A percentile compares a stretch with the other conserved stretches of the same genome.
phyloP scores from a whole-genome alignment of 2,797 vertebrate genomes.

The Eutrigla gurnardus region DNA sequence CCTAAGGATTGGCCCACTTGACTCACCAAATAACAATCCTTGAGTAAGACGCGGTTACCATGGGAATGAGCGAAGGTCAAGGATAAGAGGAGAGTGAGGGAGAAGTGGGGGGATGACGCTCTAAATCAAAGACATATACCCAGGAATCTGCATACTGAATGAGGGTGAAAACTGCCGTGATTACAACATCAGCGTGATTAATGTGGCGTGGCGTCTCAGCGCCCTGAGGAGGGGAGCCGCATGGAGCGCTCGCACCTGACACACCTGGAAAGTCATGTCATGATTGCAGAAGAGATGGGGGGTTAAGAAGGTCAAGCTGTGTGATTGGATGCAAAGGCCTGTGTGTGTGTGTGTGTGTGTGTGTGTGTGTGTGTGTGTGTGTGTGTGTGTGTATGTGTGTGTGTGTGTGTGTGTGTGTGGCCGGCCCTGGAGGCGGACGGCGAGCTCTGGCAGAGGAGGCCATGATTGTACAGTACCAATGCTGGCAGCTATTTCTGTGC shows the following conservation, averaged over 20 bases:
- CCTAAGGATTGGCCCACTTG: constrained; percentile 76
- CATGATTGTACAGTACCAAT: constrained; percentile 46
- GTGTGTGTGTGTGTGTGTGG: constrained; percentile 31
- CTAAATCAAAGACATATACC: constrained; percentile 58
- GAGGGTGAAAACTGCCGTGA: constrained; percentile 56
- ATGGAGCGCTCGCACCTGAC: constrained; percentile 66
- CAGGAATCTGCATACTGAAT: constrained; percentile 65
- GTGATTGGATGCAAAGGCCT: constrained; percentile 68
- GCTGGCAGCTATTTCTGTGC: constrained; percentile 36
- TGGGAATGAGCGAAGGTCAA: constrained; percentile 81
- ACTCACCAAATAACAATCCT: constrained; percentile 76
- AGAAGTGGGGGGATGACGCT: constrained; percentile 41
- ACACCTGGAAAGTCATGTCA: constrained; percentile 73
- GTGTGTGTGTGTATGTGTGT: constrained; percentile 10
- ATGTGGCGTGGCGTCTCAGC: constrained; percentile 45
- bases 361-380: constrained; percentile 2
- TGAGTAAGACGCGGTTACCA: constrained; percentile 75
- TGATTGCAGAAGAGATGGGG: constrained; percentile 66
- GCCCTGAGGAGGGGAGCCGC: constrained; percentile 9
- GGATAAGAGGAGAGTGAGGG: constrained; percentile 60
- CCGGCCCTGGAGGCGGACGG: constrained; percentile 46
- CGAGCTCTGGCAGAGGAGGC: constrained; percentile 51
- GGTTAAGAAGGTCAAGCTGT: constrained; percentile 74
- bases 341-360: neutral
- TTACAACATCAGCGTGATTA: constrained; percentile 73